Evolutionary conservation across 2,888 invertebrate species (phyloP).

Genomic region (Macrosiphum euphorbiae): DNA sequence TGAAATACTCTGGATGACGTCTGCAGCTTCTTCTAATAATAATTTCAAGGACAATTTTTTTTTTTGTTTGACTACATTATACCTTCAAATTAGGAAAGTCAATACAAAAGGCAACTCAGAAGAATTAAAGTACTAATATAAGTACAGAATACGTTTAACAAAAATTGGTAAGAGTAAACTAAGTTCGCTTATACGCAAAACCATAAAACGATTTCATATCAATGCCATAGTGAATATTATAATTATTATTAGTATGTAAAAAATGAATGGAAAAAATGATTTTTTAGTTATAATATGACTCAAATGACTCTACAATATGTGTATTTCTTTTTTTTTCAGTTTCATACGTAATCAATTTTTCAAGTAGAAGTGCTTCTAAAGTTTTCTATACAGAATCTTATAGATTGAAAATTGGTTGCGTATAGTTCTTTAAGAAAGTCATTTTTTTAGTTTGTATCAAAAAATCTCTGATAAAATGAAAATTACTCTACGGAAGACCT

Average conservation of each 20-base stretch:
- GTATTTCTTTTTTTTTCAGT: background rate
- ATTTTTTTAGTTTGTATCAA: background rate
- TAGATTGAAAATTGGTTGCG: background rate
- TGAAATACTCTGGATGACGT: background rate
- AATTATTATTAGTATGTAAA: background rate
- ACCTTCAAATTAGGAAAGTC: background rate
- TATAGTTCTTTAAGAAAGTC: background rate
- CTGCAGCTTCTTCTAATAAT: too few relatives aligned
- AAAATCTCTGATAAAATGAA: background rate
- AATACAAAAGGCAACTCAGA: background rate
- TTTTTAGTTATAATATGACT: background rate
- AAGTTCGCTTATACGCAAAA: background rate
- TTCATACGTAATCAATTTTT: background rate
- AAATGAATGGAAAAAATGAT: background rate
- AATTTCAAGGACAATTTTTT: background rate
- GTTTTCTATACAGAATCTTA: background rate
- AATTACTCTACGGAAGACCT: background rate
- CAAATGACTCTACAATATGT: background rate
- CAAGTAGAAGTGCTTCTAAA: background rate
- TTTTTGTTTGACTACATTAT: background rate
- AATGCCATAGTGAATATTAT: background rate
- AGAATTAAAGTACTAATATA: background rate
- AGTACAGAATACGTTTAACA: conserved; percentile 1
- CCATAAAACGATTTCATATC: background rate
- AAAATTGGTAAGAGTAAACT: background rate